Base-by-base conservation (phyloP, 2,113 vertebrate genomes). In the Nymphicus hollandicus region DNA sequence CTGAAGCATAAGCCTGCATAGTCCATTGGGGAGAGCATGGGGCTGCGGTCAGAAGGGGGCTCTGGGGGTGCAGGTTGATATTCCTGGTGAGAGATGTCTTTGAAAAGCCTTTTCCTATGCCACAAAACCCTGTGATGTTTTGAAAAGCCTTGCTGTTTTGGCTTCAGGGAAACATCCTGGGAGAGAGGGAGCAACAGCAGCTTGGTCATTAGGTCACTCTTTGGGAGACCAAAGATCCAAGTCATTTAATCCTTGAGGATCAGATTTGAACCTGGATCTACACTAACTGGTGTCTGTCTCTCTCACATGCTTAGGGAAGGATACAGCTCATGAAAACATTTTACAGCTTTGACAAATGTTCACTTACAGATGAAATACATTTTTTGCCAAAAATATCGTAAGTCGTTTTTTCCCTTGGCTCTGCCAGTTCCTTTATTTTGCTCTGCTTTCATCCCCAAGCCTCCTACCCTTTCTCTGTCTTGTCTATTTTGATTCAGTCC, bases 401-500 rank as follows among this genome's bases (percentile, higher is more conserved):
- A 61, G 49, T 44, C 7, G 0, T 79, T 94, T 95, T 82, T 86
- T n/a, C 78, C 84, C 79, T 83, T 87, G 74, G 68, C 93, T 89
- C 84, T 85, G 83, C 74, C 29, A 63, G 29, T 29, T 91, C 93
- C 64, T 91, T 89, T 95, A 88, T 96, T 96, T 97, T 71, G 33
- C 84, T 88, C 78, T 95, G 74, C 93, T 96, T 92, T 96, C 91
- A 91, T 94, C 88, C 58, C 80, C 77, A 71, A 81, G 64, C 92
- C 92, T 96, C 92, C 96, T 93, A 92, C 95, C 93, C 73, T 92
- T 96, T 95, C 92, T 33, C 52, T 93, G 72, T 72, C 92, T 61
- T 91, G 77, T 95, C 91, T 96, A 2, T 96, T 97, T 95, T 94
- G 96, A 92, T 96, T 94, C 83, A 92, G 77, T 2, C 83, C 88